Percentiles rank a stretch among this genome's conserved stretches.
Evolutionary conservation across 2,113 vertebrate species (phyloP).

Genomic region (Trichechus manatus): DNA sequence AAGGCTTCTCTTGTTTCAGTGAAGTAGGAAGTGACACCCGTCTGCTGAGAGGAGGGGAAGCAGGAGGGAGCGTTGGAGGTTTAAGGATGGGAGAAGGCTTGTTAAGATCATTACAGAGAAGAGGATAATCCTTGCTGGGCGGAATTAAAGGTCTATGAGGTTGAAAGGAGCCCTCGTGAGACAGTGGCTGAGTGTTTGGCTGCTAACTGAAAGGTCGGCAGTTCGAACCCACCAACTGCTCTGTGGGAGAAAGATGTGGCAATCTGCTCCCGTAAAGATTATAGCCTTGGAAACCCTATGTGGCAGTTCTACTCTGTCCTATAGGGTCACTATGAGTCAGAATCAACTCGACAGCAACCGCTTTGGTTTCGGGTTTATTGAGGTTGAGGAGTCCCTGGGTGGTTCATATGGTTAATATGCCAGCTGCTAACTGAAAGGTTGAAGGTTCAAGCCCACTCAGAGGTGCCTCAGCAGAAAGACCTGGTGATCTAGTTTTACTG

Average conservation of each 20-base stretch:
- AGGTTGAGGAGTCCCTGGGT: not conserved
- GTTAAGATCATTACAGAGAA: not conserved
- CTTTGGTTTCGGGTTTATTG: not conserved
- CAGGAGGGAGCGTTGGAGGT: not conserved
- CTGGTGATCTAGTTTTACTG: not conserved
- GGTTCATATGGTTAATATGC: not conserved
- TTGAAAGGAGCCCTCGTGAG: not conserved
- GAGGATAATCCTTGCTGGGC: not conserved
- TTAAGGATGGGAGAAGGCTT: not conserved
- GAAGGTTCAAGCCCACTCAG: not conserved
- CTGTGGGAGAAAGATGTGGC: not conserved
- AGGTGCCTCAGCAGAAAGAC: not conserved
- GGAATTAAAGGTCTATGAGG: conserved; percentile 21
- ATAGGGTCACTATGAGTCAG: not conserved
- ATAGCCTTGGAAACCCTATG: not conserved
- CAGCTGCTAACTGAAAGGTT: not conserved
- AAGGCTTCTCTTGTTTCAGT: not conserved
- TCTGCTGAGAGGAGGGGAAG: not conserved
- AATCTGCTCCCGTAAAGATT: not conserved
- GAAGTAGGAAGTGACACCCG: not conserved
- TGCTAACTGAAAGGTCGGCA: not conserved
- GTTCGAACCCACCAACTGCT: not conserved
- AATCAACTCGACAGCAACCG: not conserved
- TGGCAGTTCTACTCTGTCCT: too few species aligned
- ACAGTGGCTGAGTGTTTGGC: not conserved